Evolutionary conservation across 2,888 invertebrate genomes (phyloP).

Genomic region (Hydraecia micacea): DNA sequence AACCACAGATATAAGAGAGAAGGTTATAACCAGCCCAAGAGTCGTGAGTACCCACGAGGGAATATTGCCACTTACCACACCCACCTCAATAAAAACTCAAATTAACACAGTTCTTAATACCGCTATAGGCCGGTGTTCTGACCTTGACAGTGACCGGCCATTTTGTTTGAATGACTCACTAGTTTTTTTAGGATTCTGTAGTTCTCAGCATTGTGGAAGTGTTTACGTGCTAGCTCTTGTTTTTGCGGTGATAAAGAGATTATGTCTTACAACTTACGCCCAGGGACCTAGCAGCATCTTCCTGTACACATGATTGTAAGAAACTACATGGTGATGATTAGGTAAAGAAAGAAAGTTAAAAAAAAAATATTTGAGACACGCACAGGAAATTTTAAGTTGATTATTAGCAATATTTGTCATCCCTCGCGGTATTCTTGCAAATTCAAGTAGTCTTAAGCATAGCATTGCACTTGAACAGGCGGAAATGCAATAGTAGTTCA

Average conservation of each 20-base stretch:
- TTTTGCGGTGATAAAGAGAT: background rate
- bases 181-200: slow-evolving; percentile 27
- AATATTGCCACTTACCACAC: slow-evolving; percentile 12
- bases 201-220: background rate
- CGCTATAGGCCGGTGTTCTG: slow-evolving; percentile 50
- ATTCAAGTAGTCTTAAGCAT: no score
- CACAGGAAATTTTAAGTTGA: no score
- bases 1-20: background rate
- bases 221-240: background rate
- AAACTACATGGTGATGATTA: no score
- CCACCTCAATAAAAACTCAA: slow-evolving; percentile 34
- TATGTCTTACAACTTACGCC: background rate
- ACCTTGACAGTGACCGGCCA: slow-evolving; percentile 56
- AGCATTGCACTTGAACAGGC: no score
- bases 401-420: no score
- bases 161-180: slow-evolving; percentile 33
- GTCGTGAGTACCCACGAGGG: background rate
- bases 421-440: no score
- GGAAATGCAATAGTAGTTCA: no score
- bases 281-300: no score
- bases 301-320: no score
- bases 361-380: no score
- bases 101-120: slow-evolving; percentile 55
- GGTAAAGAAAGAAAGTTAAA: no score
- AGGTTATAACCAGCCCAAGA: slow-evolving; percentile 4